Evolutionary conservation across 1,140 invertebrate species (phyloP), one percentile per base, ranked within the genome.

Genomic region (Leptestheria dahalacensis): DNA sequence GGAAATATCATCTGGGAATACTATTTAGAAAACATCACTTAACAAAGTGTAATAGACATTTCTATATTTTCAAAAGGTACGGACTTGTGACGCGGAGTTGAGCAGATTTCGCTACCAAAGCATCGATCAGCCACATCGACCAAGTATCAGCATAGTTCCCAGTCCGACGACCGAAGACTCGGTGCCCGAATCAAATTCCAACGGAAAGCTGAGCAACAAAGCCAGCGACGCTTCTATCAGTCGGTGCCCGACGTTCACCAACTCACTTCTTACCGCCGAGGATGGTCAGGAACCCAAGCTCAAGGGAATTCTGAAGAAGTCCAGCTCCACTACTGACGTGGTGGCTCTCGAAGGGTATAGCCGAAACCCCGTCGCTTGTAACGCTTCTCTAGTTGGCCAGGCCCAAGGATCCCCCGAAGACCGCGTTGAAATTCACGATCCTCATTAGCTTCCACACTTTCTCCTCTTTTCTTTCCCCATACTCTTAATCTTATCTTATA

Each of bases 241-340:
- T n/a, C n/a, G n/a, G n/a, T n/a, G n/a, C n/a, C n/a, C n/a, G n/a
- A n/a, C n/a, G n/a, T n/a, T n/a, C n/a, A n/a, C n/a, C n/a, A n/a
- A n/a, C n/a, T n/a, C n/a, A n/a, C n/a, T n/a, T n/a, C n/a, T n/a
- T n/a, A n/a, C n/a, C n/a, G n/a, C n/a, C n/a, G n/a, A 56, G 57
- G 28, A 29, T 48, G 15, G 41, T 2, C 33, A 20, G 20, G 65
- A 66, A 1, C 61, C 64, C 26, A 67, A 68, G 56, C 66, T 66
- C n/a, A 69, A 69, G 59, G 66, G 68, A 48, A 69, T 69, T 59
- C 60, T 69, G 41, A 69, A 69, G 59, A 69, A 69, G 56, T 67
- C 66, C 28, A 67, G 68, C 56, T 69, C 68, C 20, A 10, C 53
- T 12, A 26, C 15, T 4, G 53, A 55, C n/a, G 33, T 55, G n/a